Percentiles rank a stretch among this genome's conserved stretches.
phyloP scores from a whole-genome alignment of 2,113 vertebrate genomes.

The Cavia aperea region DNA sequence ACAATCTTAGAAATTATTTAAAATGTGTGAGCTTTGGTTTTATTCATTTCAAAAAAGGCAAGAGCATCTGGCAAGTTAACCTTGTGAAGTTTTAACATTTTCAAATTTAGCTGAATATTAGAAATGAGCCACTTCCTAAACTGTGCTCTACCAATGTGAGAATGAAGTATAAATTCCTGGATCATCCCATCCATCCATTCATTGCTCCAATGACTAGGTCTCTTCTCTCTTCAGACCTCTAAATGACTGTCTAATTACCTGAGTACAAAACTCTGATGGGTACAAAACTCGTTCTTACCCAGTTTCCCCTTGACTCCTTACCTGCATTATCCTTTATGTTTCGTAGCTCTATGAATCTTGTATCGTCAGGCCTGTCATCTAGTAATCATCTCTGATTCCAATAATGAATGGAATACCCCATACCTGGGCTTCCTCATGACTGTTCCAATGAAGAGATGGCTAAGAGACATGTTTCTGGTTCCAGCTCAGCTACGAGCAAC shows the following conservation, averaged over 20 bases:
- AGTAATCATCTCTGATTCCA: not conserved
- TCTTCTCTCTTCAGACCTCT: not conserved
- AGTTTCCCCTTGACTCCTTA: not conserved
- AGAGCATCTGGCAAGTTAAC: not conserved
- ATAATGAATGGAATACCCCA: not conserved
- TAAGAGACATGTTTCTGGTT: not conserved
- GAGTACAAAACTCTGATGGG: not conserved
- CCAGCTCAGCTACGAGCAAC: not conserved
- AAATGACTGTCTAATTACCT: not conserved
- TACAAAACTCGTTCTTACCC: not conserved
- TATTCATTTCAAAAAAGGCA: not conserved
- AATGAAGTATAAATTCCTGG: not conserved
- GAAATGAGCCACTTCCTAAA: not conserved
- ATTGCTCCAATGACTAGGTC: not conserved
- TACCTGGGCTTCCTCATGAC: not conserved
- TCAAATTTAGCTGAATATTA: not conserved
- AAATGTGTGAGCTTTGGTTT: not conserved
- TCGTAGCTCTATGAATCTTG: not conserved
- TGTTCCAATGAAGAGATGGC: not conserved
- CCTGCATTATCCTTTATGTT: not conserved
- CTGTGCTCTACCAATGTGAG: not conserved
- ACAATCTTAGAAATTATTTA: not conserved
- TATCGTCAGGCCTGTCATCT: not conserved
- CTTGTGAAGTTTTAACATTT: not conserved
- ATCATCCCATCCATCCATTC: not conserved